Evolutionary conservation across 2,113 vertebrate species (phyloP), one percentile per base, ranked within the genome.

Genomic region (Oryctolagus cuniculus): DNA sequence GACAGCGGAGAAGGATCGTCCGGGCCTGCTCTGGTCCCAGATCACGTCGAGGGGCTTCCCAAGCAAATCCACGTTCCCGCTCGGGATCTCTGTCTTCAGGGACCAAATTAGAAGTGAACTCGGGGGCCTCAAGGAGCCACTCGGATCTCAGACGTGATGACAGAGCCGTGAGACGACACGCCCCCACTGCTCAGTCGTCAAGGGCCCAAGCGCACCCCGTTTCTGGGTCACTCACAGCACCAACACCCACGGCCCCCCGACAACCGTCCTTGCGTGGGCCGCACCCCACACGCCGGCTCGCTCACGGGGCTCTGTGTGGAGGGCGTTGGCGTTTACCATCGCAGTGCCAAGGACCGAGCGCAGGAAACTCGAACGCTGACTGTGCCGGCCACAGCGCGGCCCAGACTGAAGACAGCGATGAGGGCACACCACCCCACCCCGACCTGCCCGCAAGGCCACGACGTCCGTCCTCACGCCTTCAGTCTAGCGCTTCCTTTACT

Each of bases 311-410:
- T 96, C 91, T 95, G 95, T 98, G 97, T 96, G 96, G 93, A 93
- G 97, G 95, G 6, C 0, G 82, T 95, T 97, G 93, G 80, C 95
- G 95, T 96, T 96, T 93, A 61, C 55, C 94, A 92, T 44, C 44
- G 44, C 44, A 44, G 44, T 44, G 44, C 44, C 44, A 44, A 44
- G 44, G 44, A 44, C 44, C 44, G 44, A 7, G 44, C 44, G 7
- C 44, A 44, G 44, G 44, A 44, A 44, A 44, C 44, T 6, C 85
- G 38, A 72, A 5, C 15, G 6, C 80, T 25, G 72, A 92, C 81
- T 11, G 96, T 93, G 97, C 92, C 95, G 94, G 97, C 72, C 89
- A 92, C 27, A 94, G 95, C 94, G 96, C 91, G 0, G 96, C 89
- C 36, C 36, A 10, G 92, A 96, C 73, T 85, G 95, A 96, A 97